Base-by-base conservation (phyloP, 2,113 vertebrate genomes). In the Esox niger region DNA sequence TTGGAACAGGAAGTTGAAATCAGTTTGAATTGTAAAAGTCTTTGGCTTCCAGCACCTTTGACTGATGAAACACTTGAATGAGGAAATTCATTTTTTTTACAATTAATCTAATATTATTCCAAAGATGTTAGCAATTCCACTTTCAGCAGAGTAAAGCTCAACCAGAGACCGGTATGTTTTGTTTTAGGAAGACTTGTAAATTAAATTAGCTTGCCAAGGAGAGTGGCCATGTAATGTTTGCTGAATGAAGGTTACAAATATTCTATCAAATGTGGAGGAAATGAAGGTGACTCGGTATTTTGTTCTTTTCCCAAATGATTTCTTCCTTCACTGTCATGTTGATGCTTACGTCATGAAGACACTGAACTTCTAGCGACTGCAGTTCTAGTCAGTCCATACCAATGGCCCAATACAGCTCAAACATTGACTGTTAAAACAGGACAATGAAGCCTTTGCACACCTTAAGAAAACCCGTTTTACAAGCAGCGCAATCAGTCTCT, bases 281-380 rank as follows among this genome's bases (percentile, higher is more conserved):
- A 84, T 82, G 79, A 83, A 29, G 74, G 80, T 70, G 62, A 76
- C 43, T 54, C 56, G 20, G 56, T 58, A 30, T 30, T 27, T 31
- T n/a, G n/a, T n/a, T 58, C 0, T 20, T 58, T 17, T 1, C 15
- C 56, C 26, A 27, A 52, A 17, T 52, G 47, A 21, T 52, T 21
- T 56, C 0, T 56, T 21, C 23, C 21, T 55, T 55, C 21, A 57
- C 1, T 21, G 11, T 58, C 13, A 11, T 26, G 27, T 31, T 30
- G 11, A 17, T 30, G 56, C 56, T 20, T 8, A 2, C 4, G 47
- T 6, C n/a, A 27, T 26, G 27, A 26, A 56, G 4, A 56, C 3
- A 56, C 54, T 15, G 21, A 25, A 15, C 7, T 4, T 30, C 13
- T 58, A 29, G 26, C 56, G 5, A 17, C 15, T 5, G 27, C 26